Evolutionary conservation across 2,797 vertebrate genomes (phyloP).

Genomic region (Enteromius fasciolatus): DNA sequence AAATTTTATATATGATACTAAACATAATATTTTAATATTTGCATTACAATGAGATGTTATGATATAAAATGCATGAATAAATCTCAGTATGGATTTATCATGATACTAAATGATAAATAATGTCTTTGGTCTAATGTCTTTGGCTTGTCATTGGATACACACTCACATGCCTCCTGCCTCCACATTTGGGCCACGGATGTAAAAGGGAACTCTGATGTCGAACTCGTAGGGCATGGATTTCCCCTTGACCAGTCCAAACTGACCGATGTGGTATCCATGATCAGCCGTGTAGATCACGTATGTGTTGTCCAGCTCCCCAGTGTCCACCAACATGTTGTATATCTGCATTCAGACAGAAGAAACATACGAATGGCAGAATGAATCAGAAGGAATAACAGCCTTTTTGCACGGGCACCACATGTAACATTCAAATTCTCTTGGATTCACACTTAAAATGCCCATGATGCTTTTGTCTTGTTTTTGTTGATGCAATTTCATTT

Average conservation of each 20-base stretch:
- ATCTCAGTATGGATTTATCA: background rate
- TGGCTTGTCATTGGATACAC: slow-evolving; percentile 21
- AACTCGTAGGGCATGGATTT: slow-evolving; percentile 99
- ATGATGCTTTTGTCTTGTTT: too few species aligned
- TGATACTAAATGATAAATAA: too few species aligned
- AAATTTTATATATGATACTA: background rate
- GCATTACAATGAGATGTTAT: background rate
- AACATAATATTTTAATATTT: background rate
- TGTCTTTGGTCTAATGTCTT: too few species aligned
- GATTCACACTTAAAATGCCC: too few species aligned
- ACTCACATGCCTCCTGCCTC: slow-evolving; percentile 89
- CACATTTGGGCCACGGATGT: slow-evolving; percentile 92
- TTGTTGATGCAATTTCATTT: background rate
- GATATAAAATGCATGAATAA: background rate
- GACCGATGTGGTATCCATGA: slow-evolving; percentile 96
- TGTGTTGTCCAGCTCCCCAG: slow-evolving; percentile 91
- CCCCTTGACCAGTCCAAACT: slow-evolving; percentile 96
- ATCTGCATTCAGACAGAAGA: slow-evolving; percentile 73
- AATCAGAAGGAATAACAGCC: background rate
- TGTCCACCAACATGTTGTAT: slow-evolving; percentile 89
- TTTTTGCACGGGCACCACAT: too few species aligned
- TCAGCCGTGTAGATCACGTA: slow-evolving; percentile 96
- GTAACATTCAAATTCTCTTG: too few species aligned
- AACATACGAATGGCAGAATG: background rate
- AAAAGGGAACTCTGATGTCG: slow-evolving; percentile 95